Base-by-base conservation (phyloP, 1,140 invertebrate genomes). In the Hypsibius dujardini region DNA sequence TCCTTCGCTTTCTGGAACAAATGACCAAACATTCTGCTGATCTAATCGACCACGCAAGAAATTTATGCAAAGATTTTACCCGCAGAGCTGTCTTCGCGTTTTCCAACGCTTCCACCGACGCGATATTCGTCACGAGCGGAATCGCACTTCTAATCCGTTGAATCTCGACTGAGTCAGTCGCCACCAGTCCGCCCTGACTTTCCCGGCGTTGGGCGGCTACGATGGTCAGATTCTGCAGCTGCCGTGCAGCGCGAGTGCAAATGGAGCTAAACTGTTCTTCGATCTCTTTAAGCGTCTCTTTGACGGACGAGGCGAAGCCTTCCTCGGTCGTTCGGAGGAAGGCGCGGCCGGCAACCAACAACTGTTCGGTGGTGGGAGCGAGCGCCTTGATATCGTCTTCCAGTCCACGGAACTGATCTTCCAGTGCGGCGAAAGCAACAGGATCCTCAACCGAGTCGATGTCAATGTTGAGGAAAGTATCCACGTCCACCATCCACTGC, bases 401-500 rank as follows among this genome's bases (percentile, higher is more conserved):
- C 62, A 67, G 42, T 7, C 62, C 62, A 12, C 45, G 62, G 42
- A 67, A 67, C 62, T 67, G 62, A 7, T 67, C 62, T 45, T 67
- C 12, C 12, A 67, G 3, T 3, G 12, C 12, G 12, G 42, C 7
- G 62, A 67, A 67, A 42, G 62, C 42, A 15, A 15, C 3, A 7
- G 12, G 12, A 42, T 67, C 62, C 12, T 67, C 62, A 42, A 67
- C 62, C 3, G 62, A 67, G 12, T 67, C 62, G 3, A 42, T 67
- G 62, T 67, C 62, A 42, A 67, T 67, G 42, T 67, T 42, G 42
- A 67, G 62, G 62, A 67, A 67, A 7, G 62, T 15, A 42, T 67
- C 42, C 12, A 67, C 62, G 42, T 67, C 62, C 12, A 42, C 62
- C 62, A 67, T 67, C 62, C 62, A 67, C 62, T 67, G 62, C 42